A percentile compares a stretch with the other conserved stretches of the same genome.
These are phyloP conservation scores for Pipistrellus pipistrellus DNA, from an alignment of 2,797 vertebrate species.

Conservation along the genomic window DNA sequence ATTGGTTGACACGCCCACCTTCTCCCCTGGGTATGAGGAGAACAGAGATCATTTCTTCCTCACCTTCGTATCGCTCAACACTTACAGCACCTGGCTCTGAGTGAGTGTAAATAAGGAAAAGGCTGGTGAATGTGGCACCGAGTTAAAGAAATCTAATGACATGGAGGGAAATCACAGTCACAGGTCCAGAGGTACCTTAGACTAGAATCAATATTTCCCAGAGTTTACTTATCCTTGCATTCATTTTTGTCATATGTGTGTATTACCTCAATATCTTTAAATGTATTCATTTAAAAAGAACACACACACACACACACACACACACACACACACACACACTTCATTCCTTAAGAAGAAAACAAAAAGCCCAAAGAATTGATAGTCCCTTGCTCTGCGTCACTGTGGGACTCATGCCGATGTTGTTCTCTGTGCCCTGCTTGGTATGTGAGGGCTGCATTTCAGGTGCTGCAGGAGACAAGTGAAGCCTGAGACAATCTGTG, in stretches of 20 bases:
- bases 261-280: slow-evolving; percentile 37
- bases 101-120: background rate
- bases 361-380: background rate
- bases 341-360: background rate
- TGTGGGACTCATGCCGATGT: background rate
- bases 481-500: background rate
- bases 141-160: slow-evolving; percentile 11
- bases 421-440: background rate
- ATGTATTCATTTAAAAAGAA: background rate
- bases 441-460: background rate
- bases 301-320: too few species aligned
- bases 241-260: background rate
- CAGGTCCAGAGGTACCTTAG: background rate
- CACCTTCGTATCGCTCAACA: background rate
- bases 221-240: background rate
- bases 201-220: background rate
- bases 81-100: background rate
- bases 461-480: background rate
- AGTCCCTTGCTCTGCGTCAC: background rate
- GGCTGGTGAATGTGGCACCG: background rate
- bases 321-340: background rate
- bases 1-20: background rate
- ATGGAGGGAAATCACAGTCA: background rate
- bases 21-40: background rate
- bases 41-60: background rate